Evolutionary conservation across 2,888 invertebrate genomes (phyloP).

Genomic region (Trissolcus japonicus): DNA sequence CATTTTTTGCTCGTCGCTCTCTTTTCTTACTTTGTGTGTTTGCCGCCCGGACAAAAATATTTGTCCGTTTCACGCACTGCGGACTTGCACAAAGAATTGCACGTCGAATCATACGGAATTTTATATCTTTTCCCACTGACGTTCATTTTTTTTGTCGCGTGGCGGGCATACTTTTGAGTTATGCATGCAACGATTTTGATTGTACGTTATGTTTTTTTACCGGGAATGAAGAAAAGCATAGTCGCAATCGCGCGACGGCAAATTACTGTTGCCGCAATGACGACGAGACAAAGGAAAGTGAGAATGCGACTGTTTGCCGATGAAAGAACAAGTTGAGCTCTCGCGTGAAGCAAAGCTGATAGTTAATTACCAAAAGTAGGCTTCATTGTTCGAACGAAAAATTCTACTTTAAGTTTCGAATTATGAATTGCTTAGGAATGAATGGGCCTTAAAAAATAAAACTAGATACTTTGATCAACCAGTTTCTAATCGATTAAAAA

Average conservation of each 20-base stretch:
- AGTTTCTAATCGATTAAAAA: no score
- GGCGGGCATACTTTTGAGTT: constrained; percentile 34
- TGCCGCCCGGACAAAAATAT: constrained; percentile 31
- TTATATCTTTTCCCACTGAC: constrained; percentile 16
- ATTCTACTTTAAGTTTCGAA: no score
- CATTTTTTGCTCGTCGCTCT: constrained; percentile 9
- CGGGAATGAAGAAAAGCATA: no score
- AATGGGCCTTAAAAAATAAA: no score
- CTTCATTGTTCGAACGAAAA: not conserved
- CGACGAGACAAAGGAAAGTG: not conserved
- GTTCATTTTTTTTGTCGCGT: constrained; percentile 28
- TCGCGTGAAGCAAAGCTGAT: constrained; percentile 12
- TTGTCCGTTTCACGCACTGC: constrained; percentile 46
- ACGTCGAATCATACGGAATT: constrained; percentile 42
- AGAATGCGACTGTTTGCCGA: not conserved
- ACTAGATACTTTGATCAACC: no score
- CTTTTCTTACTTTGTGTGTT: constrained; percentile 6
- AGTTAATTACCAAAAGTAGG: constrained; percentile 13
- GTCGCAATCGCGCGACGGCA: not conserved
- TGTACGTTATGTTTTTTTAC: no score
- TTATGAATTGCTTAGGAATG: no score
- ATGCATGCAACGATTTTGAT: constrained; percentile 14
- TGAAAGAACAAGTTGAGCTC: constrained; percentile 4
- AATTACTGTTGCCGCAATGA: constrained; percentile 1
- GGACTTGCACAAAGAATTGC: constrained; percentile 42